Evolutionary conservation across 2,113 vertebrate species (phyloP).

Genomic region (human): DNA sequence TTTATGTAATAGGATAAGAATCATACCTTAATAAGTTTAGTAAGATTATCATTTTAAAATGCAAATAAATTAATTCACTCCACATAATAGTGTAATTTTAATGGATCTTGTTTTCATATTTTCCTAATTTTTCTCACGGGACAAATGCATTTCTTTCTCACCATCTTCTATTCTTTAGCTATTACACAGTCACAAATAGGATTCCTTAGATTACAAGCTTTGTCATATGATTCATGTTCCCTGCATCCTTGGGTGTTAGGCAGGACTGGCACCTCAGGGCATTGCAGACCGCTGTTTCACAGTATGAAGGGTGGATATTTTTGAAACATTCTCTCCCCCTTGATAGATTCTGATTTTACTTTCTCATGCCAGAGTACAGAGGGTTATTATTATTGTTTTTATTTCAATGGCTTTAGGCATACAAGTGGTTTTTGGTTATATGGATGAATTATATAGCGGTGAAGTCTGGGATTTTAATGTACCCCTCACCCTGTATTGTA

Average conservation of each 20-base stretch:
- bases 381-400: not conserved
- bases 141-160: not conserved
- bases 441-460: no score
- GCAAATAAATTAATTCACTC: not conserved
- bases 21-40: not conserved
- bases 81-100: not conserved
- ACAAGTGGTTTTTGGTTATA: no score
- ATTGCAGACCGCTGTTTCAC: not conserved
- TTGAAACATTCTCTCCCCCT: not conserved
- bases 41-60: not conserved
- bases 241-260: no score
- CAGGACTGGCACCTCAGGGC: no score
- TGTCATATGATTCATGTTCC: not conserved
- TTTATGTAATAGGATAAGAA: not conserved
- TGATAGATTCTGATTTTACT: not conserved
- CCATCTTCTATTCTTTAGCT: not conserved
- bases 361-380: not conserved
- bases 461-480: no score
- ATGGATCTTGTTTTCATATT: slow-evolving; percentile 19
- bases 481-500: no score
- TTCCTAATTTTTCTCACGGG: not conserved
- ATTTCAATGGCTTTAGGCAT: no score
- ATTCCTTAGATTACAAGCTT: not conserved
- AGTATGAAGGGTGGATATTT: not conserved
- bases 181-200: not conserved